phyloP scores from a whole-genome alignment of 2,888 invertebrate genomes.

The Acanthopleura granulata region DNA sequence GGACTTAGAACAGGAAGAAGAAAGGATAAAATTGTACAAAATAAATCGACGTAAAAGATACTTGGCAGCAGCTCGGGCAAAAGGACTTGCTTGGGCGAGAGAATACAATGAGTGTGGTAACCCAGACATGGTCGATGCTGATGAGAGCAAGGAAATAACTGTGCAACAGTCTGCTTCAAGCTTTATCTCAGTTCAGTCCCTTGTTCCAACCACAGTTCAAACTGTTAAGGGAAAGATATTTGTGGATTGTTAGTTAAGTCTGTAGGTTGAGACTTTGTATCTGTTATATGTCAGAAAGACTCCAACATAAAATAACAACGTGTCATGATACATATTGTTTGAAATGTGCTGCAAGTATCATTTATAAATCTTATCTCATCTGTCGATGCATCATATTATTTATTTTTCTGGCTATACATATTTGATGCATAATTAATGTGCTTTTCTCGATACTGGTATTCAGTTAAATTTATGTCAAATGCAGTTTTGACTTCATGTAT shows the following conservation, averaged over 20 bases:
- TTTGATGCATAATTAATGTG: too few relatives aligned
- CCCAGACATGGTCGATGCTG: neutral
- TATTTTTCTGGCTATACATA: too few relatives aligned
- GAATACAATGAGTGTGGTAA: neutral
- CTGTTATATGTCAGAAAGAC: too few relatives aligned
- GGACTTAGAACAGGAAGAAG: slow-evolving; percentile 53
- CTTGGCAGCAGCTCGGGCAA: slow-evolving; percentile 56
- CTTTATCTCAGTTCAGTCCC: neutral
- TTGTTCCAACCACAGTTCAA: neutral
- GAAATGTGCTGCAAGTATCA: too few relatives aligned
- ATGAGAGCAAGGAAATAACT: neutral
- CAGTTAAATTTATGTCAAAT: too few relatives aligned
- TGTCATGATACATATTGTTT: too few relatives aligned
- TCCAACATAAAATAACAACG: too few relatives aligned
- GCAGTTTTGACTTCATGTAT: too few relatives aligned
- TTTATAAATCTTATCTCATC: too few relatives aligned
- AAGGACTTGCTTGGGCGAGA: slow-evolving; percentile 51
- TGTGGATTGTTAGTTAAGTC: slow-evolving; percentile 5
- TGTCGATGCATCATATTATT: too few relatives aligned
- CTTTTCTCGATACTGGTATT: too few relatives aligned
- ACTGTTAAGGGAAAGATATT: neutral
- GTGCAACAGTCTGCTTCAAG: neutral
- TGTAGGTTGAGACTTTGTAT: too few relatives aligned
- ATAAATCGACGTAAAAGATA: slow-evolving; percentile 65
- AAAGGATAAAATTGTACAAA: slow-evolving; percentile 60